Percentiles rank a stretch among this genome's conserved stretches.
Evolutionary conservation across 2,797 vertebrate genomes (phyloP).

Genomic region (Peromyscus attwateri): DNA sequence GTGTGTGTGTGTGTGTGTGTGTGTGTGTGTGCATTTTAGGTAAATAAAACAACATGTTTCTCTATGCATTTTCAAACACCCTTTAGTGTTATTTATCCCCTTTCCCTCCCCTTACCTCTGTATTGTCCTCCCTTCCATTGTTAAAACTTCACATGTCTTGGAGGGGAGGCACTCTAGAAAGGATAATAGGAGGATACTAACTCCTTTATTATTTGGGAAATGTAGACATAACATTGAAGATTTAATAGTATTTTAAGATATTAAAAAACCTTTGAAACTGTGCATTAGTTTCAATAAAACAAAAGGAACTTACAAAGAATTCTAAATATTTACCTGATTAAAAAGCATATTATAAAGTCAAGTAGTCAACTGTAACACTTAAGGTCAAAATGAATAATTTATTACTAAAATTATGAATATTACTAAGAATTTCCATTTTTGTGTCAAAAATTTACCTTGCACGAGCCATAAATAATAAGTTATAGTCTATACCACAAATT

Average conservation of each 20-base stretch:
- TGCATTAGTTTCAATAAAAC: background rate
- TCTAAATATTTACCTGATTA: background rate
- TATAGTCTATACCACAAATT: background rate
- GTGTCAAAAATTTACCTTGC: background rate
- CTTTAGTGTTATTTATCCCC: background rate
- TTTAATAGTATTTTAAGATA: background rate
- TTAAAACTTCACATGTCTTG: background rate
- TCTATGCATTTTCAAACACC: background rate
- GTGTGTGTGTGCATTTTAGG: background rate
- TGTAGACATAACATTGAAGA: background rate
- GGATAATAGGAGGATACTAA: background rate
- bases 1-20: background rate
- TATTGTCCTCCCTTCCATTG: background rate
- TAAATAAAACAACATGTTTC: background rate
- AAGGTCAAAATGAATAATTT: constrained; percentile 5
- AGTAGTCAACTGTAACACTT: background rate
- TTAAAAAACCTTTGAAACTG: background rate
- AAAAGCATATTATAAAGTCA: background rate
- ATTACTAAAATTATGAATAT: background rate
- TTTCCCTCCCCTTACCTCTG: background rate
- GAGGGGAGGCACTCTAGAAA: background rate
- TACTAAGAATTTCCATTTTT: background rate
- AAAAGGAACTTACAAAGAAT: background rate
- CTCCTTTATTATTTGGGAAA: constrained; percentile 23
- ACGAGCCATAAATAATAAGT: background rate